phyloP scores from a whole-genome alignment of 2,888 invertebrate species.

The Philhelius pedissequus region DNA sequence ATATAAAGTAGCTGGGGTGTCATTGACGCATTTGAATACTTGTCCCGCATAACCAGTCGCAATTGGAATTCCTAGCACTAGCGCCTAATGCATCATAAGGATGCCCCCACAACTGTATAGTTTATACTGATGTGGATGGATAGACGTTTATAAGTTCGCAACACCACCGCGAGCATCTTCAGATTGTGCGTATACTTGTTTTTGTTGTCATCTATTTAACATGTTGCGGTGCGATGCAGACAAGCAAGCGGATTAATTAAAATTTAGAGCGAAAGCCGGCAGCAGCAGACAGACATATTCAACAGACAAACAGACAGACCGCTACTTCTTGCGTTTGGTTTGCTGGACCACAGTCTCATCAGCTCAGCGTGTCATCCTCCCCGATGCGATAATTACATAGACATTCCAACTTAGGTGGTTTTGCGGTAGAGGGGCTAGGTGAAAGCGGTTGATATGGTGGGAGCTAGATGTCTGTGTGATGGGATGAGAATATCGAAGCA shows the following conservation, averaged over 20 bases:
- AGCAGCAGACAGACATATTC: constrained; percentile 40
- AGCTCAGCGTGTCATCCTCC: constrained; percentile 51
- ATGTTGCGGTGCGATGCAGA: constrained; percentile 47
- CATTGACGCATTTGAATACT: constrained; percentile 66
- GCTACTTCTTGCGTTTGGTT: constrained; percentile 26
- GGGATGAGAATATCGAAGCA: constrained; percentile 21
- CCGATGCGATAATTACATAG: constrained; percentile 54
- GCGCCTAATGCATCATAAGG: constrained; percentile 46
- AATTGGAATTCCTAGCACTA: constrained; percentile 48
- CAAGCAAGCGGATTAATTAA: constrained; percentile 67
- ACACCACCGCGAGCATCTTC: constrained; percentile 29
- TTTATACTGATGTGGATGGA: background rate
- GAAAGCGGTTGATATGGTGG: background rate
- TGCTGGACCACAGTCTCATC: constrained; percentile 56
- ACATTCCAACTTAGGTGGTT: constrained; percentile 35
- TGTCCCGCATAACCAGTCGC: constrained; percentile 59
- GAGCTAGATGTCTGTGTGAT: background rate
- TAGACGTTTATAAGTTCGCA: background rate
- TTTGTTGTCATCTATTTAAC: constrained; percentile 52
- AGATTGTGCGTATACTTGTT: constrained; percentile 24
- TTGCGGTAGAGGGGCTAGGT: constrained; percentile 16
- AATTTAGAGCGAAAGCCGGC: constrained; percentile 62
- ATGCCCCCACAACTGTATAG: constrained; percentile 5
- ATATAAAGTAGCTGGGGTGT: constrained; percentile 58
- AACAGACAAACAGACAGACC: constrained; percentile 37